Percentiles rank a stretch among this genome's conserved stretches.
phyloP scores from a whole-genome alignment of 37 sponge, comb jelly and placozoan genomes.

The Mnemiopsis leidyi region DNA sequence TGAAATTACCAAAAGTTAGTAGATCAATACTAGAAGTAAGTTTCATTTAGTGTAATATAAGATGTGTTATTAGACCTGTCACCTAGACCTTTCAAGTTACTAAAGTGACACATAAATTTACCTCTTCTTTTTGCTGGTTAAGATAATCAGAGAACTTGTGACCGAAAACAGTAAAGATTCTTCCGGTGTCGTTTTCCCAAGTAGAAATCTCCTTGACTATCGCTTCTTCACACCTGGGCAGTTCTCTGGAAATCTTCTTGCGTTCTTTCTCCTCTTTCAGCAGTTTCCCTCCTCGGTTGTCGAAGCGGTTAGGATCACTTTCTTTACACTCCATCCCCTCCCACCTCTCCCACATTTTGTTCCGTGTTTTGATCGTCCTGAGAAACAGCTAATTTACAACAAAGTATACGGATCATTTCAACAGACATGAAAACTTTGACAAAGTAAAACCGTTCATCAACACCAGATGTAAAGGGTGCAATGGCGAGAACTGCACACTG shows the following conservation, averaged over 20 bases:
- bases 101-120: too few species aligned
- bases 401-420: background rate
- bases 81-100: too few species aligned
- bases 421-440: too few species aligned
- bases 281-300: constrained; percentile 84
- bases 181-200: constrained; percentile 22
- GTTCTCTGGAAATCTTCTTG: constrained; percentile 74
- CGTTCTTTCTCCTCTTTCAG: constrained; percentile 76
- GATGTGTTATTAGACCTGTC: too few species aligned
- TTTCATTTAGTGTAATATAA: too few species aligned
- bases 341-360: background rate
- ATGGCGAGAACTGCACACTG: background rate
- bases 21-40: too few species aligned
- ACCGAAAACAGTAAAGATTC: constrained; percentile 57
- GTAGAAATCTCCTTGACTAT: background rate
- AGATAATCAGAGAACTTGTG: constrained; percentile 57
- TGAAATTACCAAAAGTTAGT: too few species aligned
- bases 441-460: too few species aligned
- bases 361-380: constrained; percentile 33
- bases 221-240: constrained; percentile 69
- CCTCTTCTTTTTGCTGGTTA: constrained; percentile 58
- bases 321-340: constrained; percentile 49
- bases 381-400: background rate
- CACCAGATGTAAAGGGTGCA: too few species aligned
- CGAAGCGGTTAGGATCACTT: constrained; percentile 73